phyloP scores from a whole-genome alignment of 2,888 invertebrate species.

The Auanema freiburgensis region DNA sequence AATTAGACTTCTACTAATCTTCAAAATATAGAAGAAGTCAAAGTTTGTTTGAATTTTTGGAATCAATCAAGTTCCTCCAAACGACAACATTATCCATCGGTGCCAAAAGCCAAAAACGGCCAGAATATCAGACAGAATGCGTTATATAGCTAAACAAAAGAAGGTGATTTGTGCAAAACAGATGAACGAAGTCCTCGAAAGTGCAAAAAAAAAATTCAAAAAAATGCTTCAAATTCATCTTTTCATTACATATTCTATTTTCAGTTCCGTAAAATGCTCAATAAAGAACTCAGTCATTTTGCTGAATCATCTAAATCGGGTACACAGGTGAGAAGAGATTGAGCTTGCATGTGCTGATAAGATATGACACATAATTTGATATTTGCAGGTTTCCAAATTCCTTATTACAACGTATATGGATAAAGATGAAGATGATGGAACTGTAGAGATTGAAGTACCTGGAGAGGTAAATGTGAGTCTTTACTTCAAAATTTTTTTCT shows the following conservation, averaged over 20 bases:
- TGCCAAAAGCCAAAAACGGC: too few species aligned
- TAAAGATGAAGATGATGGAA: conserved; percentile 75
- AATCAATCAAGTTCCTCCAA: too few species aligned
- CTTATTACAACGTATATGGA: conserved; percentile 94
- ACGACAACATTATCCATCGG: too few species aligned
- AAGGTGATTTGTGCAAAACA: conserved; percentile 2
- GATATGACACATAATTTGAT: background rate
- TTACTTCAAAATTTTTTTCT: background rate
- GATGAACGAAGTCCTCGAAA: background rate
- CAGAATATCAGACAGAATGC: too few species aligned
- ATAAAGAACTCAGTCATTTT: conserved; percentile 97
- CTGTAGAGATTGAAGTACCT: conserved; percentile 46
- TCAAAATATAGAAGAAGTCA: too few species aligned
- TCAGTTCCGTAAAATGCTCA: conserved; percentile 99
- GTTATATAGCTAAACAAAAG: too few species aligned
- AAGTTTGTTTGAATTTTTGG: too few species aligned
- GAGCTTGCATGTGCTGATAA: background rate
- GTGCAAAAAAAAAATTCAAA: background rate
- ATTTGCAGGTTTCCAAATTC: conserved; percentile 88
- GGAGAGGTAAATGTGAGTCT: conserved; percentile 27
- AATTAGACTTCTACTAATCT: too few species aligned
- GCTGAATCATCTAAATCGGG: conserved; percentile 98
- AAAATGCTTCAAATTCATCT: background rate
- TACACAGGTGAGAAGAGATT: conserved; percentile 74
- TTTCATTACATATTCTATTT: conserved; percentile 65